Evolutionary conservation across 1,140 invertebrate genomes (phyloP).

Genomic region (Eubasilissa regina): DNA sequence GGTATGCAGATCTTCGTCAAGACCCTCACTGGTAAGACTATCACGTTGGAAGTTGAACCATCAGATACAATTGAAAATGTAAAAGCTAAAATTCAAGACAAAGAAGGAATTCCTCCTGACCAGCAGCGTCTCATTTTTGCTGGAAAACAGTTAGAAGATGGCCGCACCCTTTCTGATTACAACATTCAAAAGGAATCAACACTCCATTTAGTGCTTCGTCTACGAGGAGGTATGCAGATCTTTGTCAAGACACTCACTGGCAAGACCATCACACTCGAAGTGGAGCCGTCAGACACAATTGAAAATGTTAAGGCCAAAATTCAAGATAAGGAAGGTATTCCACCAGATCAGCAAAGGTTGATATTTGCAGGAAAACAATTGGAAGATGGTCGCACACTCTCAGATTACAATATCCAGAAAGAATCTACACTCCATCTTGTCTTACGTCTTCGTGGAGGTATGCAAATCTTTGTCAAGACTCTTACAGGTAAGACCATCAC

Average conservation of each 20-base stretch:
- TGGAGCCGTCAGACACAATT: slow-evolving; percentile 84
- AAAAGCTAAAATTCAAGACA: slow-evolving; percentile 85
- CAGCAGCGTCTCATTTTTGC: slow-evolving; percentile 82
- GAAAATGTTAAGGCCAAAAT: slow-evolving; percentile 88
- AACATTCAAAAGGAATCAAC: slow-evolving; percentile 79
- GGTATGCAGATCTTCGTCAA: slow-evolving; percentile 88
- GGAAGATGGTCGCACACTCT: slow-evolving; percentile 83
- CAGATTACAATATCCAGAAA: slow-evolving; percentile 80
- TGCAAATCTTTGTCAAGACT: slow-evolving; percentile 89
- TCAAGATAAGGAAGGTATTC: slow-evolving; percentile 82
- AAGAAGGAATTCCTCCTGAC: slow-evolving; percentile 81
- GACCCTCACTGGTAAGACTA: slow-evolving; percentile 79
- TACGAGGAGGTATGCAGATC: slow-evolving; percentile 86
- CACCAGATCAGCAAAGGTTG: slow-evolving; percentile 81
- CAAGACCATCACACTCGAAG: slow-evolving; percentile 90
- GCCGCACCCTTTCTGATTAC: slow-evolving; percentile 79
- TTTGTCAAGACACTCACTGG: slow-evolving; percentile 92
- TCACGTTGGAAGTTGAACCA: slow-evolving; percentile 84
- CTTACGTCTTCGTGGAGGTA: slow-evolving; percentile 75
- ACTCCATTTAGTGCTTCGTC: slow-evolving; percentile 76
- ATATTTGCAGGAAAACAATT: slow-evolving; percentile 87
- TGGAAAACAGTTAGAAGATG: slow-evolving; percentile 88
- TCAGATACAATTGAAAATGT: slow-evolving; percentile 85
- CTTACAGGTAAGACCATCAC: slow-evolving; percentile 93
- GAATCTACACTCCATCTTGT: slow-evolving; percentile 78